These are phyloP conservation scores for Ormia ochracea DNA, from an alignment of 2,888 invertebrate genomes.

Conservation along the genomic window DNA sequence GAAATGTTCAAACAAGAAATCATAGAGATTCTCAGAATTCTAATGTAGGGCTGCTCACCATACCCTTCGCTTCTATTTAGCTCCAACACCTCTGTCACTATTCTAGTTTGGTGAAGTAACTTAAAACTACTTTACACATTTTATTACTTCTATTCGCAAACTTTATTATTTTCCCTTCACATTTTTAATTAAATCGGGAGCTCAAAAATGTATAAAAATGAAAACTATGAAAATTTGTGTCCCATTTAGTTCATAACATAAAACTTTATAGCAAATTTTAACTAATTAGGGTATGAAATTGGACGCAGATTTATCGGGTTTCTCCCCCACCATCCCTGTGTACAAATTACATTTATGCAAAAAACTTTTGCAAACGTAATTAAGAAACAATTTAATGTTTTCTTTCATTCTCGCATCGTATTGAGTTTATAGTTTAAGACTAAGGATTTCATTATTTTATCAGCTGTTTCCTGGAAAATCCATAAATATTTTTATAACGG, in stretches of 20 bases:
- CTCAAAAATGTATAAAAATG: not conserved
- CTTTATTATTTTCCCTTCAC: too few species aligned
- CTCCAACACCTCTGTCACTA: too few species aligned
- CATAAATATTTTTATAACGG: slow-evolving; percentile 25
- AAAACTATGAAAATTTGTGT: not conserved
- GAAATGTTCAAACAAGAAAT: too few species aligned
- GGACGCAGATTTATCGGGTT: not conserved
- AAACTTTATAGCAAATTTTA: not conserved
- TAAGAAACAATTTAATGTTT: not conserved
- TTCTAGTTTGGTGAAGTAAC: too few species aligned
- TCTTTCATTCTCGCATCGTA: slow-evolving; percentile 8
- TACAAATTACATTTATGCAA: not conserved
- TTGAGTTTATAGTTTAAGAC: slow-evolving; percentile 7
- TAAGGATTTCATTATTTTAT: not conserved
- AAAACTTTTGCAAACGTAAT: not conserved
- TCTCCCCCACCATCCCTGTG: not conserved
- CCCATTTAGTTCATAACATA: not conserved
- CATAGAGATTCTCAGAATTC: too few species aligned
- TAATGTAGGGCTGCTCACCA: too few species aligned
- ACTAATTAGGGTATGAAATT: not conserved
- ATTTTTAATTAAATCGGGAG: not conserved
- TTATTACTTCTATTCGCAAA: too few species aligned
- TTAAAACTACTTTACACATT: too few species aligned
- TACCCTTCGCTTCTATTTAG: too few species aligned
- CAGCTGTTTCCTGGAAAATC: slow-evolving; percentile 6